Percentiles rank a stretch among this genome's conserved stretches.
Conservation (phyloP, 2,113 vertebrate species). For the Corythoichthys intestinalis region DNA sequence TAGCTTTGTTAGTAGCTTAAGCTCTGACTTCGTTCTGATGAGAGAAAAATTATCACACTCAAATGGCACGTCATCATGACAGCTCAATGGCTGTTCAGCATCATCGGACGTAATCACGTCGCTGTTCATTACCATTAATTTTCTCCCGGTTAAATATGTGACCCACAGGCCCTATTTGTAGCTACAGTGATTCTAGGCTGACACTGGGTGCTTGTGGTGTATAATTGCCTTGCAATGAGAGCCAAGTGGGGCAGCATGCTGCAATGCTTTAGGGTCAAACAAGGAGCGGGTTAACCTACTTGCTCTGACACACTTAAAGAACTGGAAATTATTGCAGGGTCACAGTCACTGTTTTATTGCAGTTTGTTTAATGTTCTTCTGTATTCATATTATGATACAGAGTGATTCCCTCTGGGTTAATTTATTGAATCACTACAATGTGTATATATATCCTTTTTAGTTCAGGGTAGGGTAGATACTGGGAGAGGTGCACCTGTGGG, state of each 20-base stretch:
- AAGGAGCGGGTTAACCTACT: conserved; percentile 1
- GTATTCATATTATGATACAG: too few species aligned
- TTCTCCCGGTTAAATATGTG: conserved; percentile 22
- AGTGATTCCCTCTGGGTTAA: background rate
- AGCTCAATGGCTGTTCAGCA: background rate
- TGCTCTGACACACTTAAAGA: conserved; percentile 8
- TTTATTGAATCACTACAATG: background rate
- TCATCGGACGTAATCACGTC: conserved; percentile 18
- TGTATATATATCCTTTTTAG: background rate
- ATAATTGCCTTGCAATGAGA: conserved; percentile 38
- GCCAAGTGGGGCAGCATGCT: conserved; percentile 10
- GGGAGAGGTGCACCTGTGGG: background rate
- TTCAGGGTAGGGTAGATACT: background rate
- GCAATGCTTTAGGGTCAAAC: conserved; percentile 6
- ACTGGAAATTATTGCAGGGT: conserved; percentile 5
- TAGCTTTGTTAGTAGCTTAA: background rate
- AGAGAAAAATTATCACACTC: background rate
- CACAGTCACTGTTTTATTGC: background rate
- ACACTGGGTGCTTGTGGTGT: conserved; percentile 19
- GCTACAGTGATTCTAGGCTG: conserved; percentile 8
- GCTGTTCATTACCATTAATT: conserved; percentile 30
- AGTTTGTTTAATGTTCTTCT: background rate
- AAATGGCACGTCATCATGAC: conserved; percentile 1
- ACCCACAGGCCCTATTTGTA: conserved; percentile 19
- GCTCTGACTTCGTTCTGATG: background rate